Evolutionary conservation across 2,888 invertebrate species (phyloP), one percentile per base, ranked within the genome.

Genomic region (Apodemia hepburni): DNA sequence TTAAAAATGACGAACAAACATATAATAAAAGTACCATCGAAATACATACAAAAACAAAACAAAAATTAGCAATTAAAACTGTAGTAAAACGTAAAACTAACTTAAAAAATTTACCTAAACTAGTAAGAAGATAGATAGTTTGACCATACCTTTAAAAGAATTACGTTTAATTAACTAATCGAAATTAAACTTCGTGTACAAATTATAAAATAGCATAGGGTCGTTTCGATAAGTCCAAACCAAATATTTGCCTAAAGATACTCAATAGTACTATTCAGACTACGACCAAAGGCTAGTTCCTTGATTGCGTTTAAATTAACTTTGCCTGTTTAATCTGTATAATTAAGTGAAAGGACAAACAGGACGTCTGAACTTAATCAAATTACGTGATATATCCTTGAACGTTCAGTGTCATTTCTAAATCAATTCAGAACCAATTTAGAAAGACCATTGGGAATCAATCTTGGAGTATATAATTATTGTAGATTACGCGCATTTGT

Each of bases 351-450:
- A 54, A 27, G 54, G 27, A 27, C 49, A 22, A 22, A 27, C 54
- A 54, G 54, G 54, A 54, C 54, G 54, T 15, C 54, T 54, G 27
- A 54, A 12, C 22, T 22, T 54, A 54, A 54, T 54, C 54, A 54
- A 54, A 54, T 54, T 54, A 54, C 54, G 11, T 54, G 27, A 54
- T 54, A 54, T 27, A 54, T 54, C 54, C 54, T 54, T 54, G 54
- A 22, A 15, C 54, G 54, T 18, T 54, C 54, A 54, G 54, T 54
- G 54, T 54, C 54, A 54, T 54, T 54, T 54, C 54, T 54, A 27
- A 54, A 54, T 54, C 54, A 54, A 54, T 51, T 51, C 51, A 51
- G 51, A 51, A 51, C 22, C 51, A 51, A 51, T 51, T 51, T 51
- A 51, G 51, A 51, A 6, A 18, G 51, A 51, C 51, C 27, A 51